Evolutionary conservation across 2,113 vertebrate genomes (phyloP), one percentile per base, ranked within the genome.

Genomic region (Ahaetulla prasina): DNA sequence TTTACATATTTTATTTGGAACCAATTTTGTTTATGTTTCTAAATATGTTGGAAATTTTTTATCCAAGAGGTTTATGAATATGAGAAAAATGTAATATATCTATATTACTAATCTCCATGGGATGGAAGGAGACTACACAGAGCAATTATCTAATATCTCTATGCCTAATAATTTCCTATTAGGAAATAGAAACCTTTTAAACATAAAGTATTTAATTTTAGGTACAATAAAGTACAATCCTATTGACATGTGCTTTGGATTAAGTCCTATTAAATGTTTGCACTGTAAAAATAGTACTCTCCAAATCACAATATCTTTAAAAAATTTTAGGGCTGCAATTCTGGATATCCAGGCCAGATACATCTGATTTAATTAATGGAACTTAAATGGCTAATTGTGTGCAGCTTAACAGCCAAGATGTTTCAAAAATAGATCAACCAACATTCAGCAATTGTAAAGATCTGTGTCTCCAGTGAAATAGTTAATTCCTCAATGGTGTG

Each of bases 401-500:
- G 39, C 49, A n/a, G 68, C 50, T 84, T 80, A 80, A 39, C 60
- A 89, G 60, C 50, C 30, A 35, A 68, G 88, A 90, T 92, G 95
- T 95, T 94, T 86, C 85, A 11, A 60, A 93, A 95, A 93, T 53
- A 74, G 9, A 86, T 63, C 94, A 91, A 89, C 25, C 50, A 88
- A 90, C 35, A 0, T 12, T 54, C 27, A 95, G 53, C 89, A 93
- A 92, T 90, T 88, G 49, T 43, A 80, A 80, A 92, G 57, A 92
- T 93, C 45, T 88, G 23, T 27, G 3, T 89, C 20, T 91, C 87
- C 92, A 89, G 88, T n/a, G 80, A 94, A 94, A 91, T 8, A 0
- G 3, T 55, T 93, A 88, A 90, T 92, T 53, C 91, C 91, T 39
- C 92, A 0, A 45, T 55, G 85, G 35, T 91, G 91, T 92, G 89